Evolutionary conservation across 2,888 invertebrate species (phyloP), one percentile per base, ranked within the genome.

Genomic region (Ectemnius lituratus): DNA sequence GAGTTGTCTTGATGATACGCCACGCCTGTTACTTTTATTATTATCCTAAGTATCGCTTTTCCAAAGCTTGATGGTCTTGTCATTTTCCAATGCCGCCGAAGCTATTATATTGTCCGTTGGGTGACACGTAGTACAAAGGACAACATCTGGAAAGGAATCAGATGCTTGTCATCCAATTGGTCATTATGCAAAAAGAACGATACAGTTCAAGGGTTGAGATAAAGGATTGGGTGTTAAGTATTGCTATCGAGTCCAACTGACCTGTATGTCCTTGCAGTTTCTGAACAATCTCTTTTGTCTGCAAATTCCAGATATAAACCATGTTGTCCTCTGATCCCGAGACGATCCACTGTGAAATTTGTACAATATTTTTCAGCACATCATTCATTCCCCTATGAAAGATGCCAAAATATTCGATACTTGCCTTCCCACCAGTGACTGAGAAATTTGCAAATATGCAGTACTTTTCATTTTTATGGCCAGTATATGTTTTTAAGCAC

Each of bases 391-490:
- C 1, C 37, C 8, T 11, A 8, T 11, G 11, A 6, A 37, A 37
- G 1, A 6, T 11, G 5, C 37, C 11, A 6, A 37, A 37, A 37
- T n/a, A 37, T 37, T 6, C 11, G 18, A n/a, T 58, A 63, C 45
- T 87, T 90, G 97, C 97, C 94, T 99, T 99, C 89, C 99, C 99
- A 72, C 99, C 99, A 16, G 99, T 99, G 6, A 99, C 99, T 47
- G 99, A 99, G 91, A 99, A 99, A 92, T 99, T 99, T 62, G 99
- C 99, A 91, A 99, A 99, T 91, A 99, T 98, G 91, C 99, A 99
- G 91, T 98, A 99, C 91, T 99, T 99, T 91, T 99, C 99, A 91
- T 99, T 99, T 91, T 97, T 97, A 91, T 99, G 99, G 4, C 99
- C 99, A 0, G 96, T 96, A 89, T 99, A 99, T 0, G 98, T 98